Evolutionary conservation across 2,888 invertebrate genomes (phyloP).

Genomic region (Linnaemya vulpina): DNA sequence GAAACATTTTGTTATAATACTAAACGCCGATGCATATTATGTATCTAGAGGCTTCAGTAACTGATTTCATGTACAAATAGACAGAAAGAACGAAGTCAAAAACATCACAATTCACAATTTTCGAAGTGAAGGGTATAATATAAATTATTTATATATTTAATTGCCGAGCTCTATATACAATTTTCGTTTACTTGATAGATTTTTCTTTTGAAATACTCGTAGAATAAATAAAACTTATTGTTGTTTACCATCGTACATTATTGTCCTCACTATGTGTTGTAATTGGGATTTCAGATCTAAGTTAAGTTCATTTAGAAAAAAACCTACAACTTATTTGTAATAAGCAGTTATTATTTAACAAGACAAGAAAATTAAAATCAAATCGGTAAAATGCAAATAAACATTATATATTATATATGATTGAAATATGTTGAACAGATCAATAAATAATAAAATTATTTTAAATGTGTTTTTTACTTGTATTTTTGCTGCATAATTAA

Average conservation of each 20-base stretch:
- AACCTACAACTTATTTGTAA: conserved; percentile 31
- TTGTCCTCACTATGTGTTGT: conserved; percentile 50
- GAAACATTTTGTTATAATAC: no score
- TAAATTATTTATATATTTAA: no score
- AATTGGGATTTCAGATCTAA: conserved; percentile 61
- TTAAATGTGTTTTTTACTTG: no score
- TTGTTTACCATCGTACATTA: conserved; percentile 38
- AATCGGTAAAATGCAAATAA: conserved; percentile 44
- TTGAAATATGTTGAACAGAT: conserved; percentile 45
- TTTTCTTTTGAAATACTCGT: neutral
- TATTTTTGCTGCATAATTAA: no score
- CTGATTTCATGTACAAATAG: no score
- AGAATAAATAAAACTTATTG: conserved; percentile 35
- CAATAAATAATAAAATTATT: no score
- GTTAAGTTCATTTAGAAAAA: conserved; percentile 52
- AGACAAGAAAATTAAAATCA: conserved; percentile 34
- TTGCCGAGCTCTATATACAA: neutral
- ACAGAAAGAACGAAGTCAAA: no score
- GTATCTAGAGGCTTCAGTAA: no score
- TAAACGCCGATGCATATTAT: no score
- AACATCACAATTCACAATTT: no score
- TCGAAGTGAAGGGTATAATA: no score
- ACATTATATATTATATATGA: conserved; percentile 54
- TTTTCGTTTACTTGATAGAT: conserved; percentile 11
- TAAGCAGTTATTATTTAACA: conserved; percentile 49